A percentile compares a stretch with the other conserved stretches of the same genome.
phyloP scores from a whole-genome alignment of 2,797 vertebrate species.

The Botia almorhae region DNA sequence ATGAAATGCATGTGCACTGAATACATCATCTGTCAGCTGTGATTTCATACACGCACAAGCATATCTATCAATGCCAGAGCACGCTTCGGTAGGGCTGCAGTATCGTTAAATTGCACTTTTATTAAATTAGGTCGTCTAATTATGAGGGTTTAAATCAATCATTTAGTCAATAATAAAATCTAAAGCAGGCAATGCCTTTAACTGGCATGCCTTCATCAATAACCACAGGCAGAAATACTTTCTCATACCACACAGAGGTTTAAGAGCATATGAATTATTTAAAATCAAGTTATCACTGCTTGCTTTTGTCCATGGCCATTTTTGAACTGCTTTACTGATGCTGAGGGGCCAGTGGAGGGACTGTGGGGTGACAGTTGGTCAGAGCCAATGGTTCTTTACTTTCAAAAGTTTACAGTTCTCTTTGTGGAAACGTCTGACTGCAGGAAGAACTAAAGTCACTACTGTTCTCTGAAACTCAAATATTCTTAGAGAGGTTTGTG shows the following conservation, averaged over 20 bases:
- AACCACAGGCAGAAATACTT: conserved; percentile 69
- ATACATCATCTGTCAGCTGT: conserved; percentile 74
- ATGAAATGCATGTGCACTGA: conserved; percentile 61
- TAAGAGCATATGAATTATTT: conserved; percentile 72
- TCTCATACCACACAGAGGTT: conserved; percentile 68
- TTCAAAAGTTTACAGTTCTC: not conserved
- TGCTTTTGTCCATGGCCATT: not conserved
- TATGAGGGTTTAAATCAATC: conserved; percentile 84
- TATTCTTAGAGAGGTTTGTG: no score
- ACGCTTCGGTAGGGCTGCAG: conserved; percentile 74
- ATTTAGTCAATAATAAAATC: conserved; percentile 79
- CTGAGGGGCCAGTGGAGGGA: not conserved
- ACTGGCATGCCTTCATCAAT: conserved; percentile 75
- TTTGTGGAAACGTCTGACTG: not conserved
- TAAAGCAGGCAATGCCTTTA: conserved; percentile 69
- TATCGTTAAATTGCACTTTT: conserved; percentile 84
- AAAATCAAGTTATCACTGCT: conserved; percentile 40
- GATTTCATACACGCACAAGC: conserved; percentile 75
- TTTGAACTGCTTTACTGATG: not conserved
- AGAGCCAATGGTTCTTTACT: not conserved
- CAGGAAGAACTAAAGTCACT: not conserved
- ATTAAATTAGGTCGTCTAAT: conserved; percentile 84
- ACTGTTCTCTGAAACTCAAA: not conserved
- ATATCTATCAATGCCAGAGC: conserved; percentile 81
- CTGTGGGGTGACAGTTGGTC: not conserved